Base-by-base conservation (phyloP, 2,113 vertebrate genomes). In the Meriones unguiculatus region DNA sequence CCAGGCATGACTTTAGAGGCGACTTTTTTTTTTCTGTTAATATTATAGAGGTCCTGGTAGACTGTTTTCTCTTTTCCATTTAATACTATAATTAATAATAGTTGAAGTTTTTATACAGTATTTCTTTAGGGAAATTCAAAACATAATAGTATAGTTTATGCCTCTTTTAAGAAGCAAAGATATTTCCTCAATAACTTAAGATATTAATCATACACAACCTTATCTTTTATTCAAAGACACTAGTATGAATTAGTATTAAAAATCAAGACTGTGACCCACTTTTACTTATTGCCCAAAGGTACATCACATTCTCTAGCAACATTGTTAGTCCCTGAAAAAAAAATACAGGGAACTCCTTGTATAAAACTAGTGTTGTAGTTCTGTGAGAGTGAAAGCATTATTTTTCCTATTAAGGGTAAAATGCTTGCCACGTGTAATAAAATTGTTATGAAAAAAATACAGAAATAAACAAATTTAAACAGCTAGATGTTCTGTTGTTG, bases 21-120 rank as follows among this genome's bases (percentile, higher is more conserved):
- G 86, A 92, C 11, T 88, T 93, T 76, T 84, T 88, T 93, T 76
- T 84, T 88, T 32, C 22, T 67, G 59, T 20, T 20, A 67, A 87
- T 89, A 73, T 94, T 96, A 72, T 81, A 82, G 80, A 93, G 30
- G 0, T 22, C 62, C 70, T 78, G 24, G 41, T 93, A 75, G 41
- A 78, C 91, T 88, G 75, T 80, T 94, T 87, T 96, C 67, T 92
- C 20, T n/a, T 94, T 91, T 14, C 7, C 35, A 85, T 96, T 72
- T 96, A 95, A 93, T 96, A 82, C 62, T 97, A 72, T 96, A 96
- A 96, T 97, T 95, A 98, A 97, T 96, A 97, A 97, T n/a, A 88
- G 57, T 91, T 97, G 73, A 92, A 87, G 59, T 72, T 41, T 95
- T 93, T 95, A 67, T 81, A 67, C 41, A 92, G 15, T 88, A 81